Evolutionary conservation across 1,140 invertebrate species (phyloP).

Genomic region (Palaemon carinicauda): DNA sequence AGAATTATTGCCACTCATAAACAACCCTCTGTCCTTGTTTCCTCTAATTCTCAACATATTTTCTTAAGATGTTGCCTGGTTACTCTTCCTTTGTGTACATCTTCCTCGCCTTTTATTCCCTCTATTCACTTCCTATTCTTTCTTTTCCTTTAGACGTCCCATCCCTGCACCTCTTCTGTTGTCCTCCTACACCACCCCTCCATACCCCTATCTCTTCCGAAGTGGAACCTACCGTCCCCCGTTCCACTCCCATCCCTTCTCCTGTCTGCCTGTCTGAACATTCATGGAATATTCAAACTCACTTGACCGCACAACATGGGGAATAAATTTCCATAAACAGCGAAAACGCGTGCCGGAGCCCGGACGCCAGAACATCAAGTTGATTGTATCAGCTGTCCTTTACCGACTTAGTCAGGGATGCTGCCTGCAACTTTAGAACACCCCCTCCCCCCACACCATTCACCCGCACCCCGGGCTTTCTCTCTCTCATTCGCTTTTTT

Average conservation of each 20-base stretch:
- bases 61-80: not conserved
- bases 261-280: constrained; percentile 36
- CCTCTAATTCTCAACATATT: not conserved
- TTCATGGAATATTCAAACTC: constrained; percentile 56
- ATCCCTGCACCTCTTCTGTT: not conserved
- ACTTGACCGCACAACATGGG: constrained; percentile 54
- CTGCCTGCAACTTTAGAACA: not conserved
- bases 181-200: not conserved
- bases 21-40: not conserved
- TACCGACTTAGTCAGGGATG: constrained; percentile 40
- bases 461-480: no score
- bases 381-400: constrained; percentile 54
- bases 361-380: constrained; percentile 14
- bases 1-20: no score
- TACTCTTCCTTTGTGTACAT: not conserved
- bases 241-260: not conserved
- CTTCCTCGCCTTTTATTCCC: not conserved
- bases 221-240: not conserved
- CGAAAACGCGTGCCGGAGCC: constrained; percentile 35
- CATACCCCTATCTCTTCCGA: not conserved
- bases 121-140: not conserved
- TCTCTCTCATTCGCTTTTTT: no score
- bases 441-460: no score
- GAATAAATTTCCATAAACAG: constrained; percentile 54
- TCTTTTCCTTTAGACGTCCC: not conserved